These are phyloP conservation scores for Mirounga angustirostris DNA, from an alignment of 2,113 vertebrate genomes.

Conservation along the genomic window DNA sequence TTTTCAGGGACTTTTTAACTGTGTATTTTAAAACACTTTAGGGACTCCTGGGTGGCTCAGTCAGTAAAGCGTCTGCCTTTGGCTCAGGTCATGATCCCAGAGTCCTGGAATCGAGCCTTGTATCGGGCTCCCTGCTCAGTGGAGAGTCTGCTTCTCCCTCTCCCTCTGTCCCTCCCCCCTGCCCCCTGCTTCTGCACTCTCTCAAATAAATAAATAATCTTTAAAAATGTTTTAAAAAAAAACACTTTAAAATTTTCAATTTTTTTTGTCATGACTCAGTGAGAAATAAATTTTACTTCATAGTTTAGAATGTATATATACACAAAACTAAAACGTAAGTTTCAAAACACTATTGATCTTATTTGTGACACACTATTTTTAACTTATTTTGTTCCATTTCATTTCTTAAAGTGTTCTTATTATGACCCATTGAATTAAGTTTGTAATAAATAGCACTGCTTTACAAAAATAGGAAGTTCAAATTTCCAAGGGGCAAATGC, in stretches of 20 bases:
- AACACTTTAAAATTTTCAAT: not conserved
- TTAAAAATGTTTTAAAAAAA: not conserved
- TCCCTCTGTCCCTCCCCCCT: not conserved
- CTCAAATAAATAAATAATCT: not conserved
- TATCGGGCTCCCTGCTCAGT: not conserved
- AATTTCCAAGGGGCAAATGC: constrained; percentile 1
- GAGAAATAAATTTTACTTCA: constrained; percentile 48
- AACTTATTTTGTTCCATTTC: constrained; percentile 17
- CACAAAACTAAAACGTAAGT: not conserved
- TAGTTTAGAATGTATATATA: not conserved
- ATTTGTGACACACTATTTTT: not conserved
- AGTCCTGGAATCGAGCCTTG: not conserved
- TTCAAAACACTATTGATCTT: not conserved
- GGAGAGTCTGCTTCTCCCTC: not conserved
- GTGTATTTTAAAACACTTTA: not conserved
- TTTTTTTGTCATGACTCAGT: not conserved
- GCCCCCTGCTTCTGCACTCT: not conserved
- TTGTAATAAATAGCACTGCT: constrained; percentile 51
- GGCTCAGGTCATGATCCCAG: not conserved
- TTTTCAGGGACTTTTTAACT: not conserved
- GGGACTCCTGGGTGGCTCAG: not conserved
- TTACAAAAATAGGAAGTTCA: constrained; percentile 28
- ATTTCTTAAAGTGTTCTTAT: constrained; percentile 47
- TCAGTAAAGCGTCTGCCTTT: not conserved
- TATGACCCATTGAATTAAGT: constrained; percentile 47